Percentiles rank a stretch among this genome's conserved stretches.
These are phyloP conservation scores for Biston betularia DNA, from an alignment of 2,888 invertebrate species.

Conservation along the genomic window DNA sequence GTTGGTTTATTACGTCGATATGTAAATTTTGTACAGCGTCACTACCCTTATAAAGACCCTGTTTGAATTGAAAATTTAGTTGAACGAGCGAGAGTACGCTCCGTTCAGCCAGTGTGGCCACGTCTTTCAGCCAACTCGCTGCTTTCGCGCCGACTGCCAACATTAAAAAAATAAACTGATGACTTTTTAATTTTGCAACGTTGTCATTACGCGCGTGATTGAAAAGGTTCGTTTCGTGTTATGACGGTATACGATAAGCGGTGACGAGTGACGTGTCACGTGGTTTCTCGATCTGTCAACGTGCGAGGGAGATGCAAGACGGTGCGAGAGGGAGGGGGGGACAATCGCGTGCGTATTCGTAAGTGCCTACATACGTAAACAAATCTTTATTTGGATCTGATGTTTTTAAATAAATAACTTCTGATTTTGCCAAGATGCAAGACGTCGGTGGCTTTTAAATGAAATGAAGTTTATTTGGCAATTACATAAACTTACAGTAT, in stretches of 20 bases:
- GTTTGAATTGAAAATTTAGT: slow-evolving; percentile 86
- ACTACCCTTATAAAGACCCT: slow-evolving; percentile 86
- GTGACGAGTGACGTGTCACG: slow-evolving; percentile 58
- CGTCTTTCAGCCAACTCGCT: slow-evolving; percentile 84
- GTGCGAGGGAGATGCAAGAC: slow-evolving; percentile 68
- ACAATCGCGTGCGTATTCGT: slow-evolving; percentile 57
- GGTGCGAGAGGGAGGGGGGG: slow-evolving; percentile 55
- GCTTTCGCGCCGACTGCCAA: slow-evolving; percentile 62
- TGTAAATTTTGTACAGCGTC: slow-evolving; percentile 85
- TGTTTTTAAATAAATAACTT: not conserved
- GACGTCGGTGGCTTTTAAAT: too few species aligned
- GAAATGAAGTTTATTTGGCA: too few species aligned
- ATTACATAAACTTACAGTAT: too few species aligned
- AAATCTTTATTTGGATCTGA: slow-evolving; percentile 34
- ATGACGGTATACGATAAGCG: slow-evolving; percentile 51
- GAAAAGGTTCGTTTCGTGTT: slow-evolving; percentile 29
- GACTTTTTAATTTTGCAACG: slow-evolving; percentile 33
- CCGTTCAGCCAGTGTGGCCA: slow-evolving; percentile 79
- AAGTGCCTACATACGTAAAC: slow-evolving; percentile 57
- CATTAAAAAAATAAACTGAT: slow-evolving; percentile 39
- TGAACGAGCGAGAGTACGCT: slow-evolving; percentile 78
- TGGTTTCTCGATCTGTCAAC: slow-evolving; percentile 76
- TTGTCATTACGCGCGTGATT: slow-evolving; percentile 33
- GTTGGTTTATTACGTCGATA: slow-evolving; percentile 84
- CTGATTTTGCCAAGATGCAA: too few species aligned